Base-by-base conservation (phyloP, 2,888 invertebrate species). In the Lasioglossum zephyrum region DNA sequence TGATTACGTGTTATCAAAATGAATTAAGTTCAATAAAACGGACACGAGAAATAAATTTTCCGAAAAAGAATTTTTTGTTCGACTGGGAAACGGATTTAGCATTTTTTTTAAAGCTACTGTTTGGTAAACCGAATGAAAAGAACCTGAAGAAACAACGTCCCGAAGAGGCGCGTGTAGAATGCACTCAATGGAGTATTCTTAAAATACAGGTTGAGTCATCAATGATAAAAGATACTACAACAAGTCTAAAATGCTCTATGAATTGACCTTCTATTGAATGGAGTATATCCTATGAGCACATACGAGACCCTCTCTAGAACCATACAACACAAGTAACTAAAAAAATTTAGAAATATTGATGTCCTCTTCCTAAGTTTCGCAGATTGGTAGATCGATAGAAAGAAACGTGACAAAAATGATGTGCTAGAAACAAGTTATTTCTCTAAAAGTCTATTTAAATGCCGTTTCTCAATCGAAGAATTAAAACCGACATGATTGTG, bases 211-310 rank as follows among this genome's bases (percentile, higher is more conserved):
- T 70, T 70, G 39, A 57, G 39, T 70, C 70, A 73, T 8, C 26
- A 13, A 39, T 22, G n/a, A 81, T 74, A 82, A 74, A 74, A 74
- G 57, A 39, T 69, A 49, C 36, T 53, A 47, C 44, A 70, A 73
- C 66, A 26, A 49, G 31, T 77, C 26, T 49, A 18, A 69, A 49
- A 53, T 41, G 41, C 39, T 41, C 70, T 70, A 41, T 70, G 70
- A 39, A 41, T 70, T 70, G 41, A 70, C 70, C 70, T 41, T 70
- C 70, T 41, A 70, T 69, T 70, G 41, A 39, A 41, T 70, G 11
- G n/a, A 41, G n/a, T 70, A 22, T n/a, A 70, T n/a, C 41, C n/a
- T 70, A 70, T 41, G 39, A 70, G 41, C 39, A 13, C n/a, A 70
- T n/a, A n/a, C 11, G 70, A 41, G 22, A 70, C 70, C 41, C 41